Evolutionary conservation across 2,888 invertebrate species (phyloP), one percentile per base, ranked within the genome.

Genomic region (Drosophila koepferae): DNA sequence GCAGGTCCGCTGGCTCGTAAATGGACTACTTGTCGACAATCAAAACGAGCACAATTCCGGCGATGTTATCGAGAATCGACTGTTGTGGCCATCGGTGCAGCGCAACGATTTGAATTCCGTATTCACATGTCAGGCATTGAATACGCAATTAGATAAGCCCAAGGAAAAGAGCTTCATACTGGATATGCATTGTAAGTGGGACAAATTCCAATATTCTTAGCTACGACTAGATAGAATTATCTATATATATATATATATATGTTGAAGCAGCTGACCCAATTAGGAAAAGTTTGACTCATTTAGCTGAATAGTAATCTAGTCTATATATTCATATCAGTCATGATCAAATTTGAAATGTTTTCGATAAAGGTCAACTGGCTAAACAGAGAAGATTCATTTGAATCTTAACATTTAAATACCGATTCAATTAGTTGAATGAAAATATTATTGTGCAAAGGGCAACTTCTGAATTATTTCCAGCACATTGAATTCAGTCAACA

Each of bases 51-150:
- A 96, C 93, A 96, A 96, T 92, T 96, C 96, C 10, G 97, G 97
- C 23, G 97, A 97, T 93, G 97, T 97, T 59, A 97, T 97, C 87
- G 97, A 97, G 93, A 97, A 97, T 94, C 94, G 96, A 86, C 94
- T 96, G 80, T 94, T 95, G 62, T 95, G 97, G 95, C 96, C 96
- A 56, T 95, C 96, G 54, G 95, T 97, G 77, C 94, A 95, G 65
- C 94, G 98, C 67, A 95, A 96, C 34, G 97, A 97, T 94, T 95
- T 97, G 89, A 97, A 97, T 84, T 96, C 97, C 23, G 96, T 97
- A 80, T 97, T 97, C 94, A 97, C 97, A 65, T 98, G 98, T 92
- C 97, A 97, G 92, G 97, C 98, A 31, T 94, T 96, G 90, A 98
- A 98, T 94, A 97, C 97, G 64, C 95, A 95, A 89, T 95, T 97